phyloP scores from a whole-genome alignment of 2,113 vertebrate genomes.

The Vulpes lagopus region DNA sequence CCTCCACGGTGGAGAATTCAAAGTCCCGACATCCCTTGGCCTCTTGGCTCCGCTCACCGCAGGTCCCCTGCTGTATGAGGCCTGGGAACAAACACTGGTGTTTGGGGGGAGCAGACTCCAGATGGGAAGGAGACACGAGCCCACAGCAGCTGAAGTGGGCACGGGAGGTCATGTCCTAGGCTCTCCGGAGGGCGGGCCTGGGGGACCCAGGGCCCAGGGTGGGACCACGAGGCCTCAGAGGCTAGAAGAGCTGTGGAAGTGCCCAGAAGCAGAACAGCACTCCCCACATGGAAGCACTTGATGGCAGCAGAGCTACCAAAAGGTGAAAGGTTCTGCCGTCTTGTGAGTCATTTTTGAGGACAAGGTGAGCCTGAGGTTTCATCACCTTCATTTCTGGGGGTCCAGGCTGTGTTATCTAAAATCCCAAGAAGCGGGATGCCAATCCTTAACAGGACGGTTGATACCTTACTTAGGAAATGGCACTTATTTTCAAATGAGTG shows the following conservation, averaged over 20 bases:
- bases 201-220: background rate
- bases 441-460: background rate
- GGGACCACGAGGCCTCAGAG: background rate
- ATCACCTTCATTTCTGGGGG: background rate
- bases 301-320: background rate
- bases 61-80: background rate
- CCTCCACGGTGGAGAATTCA: background rate
- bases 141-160: background rate
- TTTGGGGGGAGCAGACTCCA: background rate
- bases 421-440: background rate
- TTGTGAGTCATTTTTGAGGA: background rate
- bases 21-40: background rate
- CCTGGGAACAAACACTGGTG: background rate
- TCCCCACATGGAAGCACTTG: background rate
- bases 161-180: background rate
- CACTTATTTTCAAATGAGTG: slow-evolving; percentile 59
- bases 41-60: background rate
- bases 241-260: background rate
- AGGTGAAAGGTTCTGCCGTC: background rate
- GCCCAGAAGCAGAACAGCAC: background rate
- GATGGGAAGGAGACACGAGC: background rate
- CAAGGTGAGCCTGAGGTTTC: background rate
- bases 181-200: background rate
- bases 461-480: slow-evolving; percentile 24
- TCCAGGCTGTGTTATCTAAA: slow-evolving; percentile 15